Base-by-base conservation (phyloP, 2,888 invertebrate genomes). In the Baronia brevicornis region DNA sequence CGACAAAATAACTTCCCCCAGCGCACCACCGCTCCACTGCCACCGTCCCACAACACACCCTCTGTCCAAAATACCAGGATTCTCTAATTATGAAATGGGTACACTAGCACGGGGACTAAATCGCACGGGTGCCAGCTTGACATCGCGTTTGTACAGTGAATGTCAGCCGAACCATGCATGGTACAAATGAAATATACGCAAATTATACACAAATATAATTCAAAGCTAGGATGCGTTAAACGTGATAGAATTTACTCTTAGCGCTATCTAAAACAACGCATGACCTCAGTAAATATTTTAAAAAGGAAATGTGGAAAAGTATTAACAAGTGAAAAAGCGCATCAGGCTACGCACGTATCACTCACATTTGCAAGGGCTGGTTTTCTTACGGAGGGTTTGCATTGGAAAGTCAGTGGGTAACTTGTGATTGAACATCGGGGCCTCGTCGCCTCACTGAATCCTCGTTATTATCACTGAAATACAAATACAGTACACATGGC, bases 341-440 rank as follows among this genome's bases (percentile, higher is more conserved):
- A 44, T 51, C 50, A 47, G 58, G 45, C 54, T 57, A 55, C 48
- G 53, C 55, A 62, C 53, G 55, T 47, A 48, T 48, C 51, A 94
- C 94, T 95, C 88, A 95, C 95, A 94, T 90, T 95, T 95, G 86
- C 93, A 91, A 73, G 95, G 95, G 86, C 95, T 95, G 71, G 94
- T 94, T 89, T 93, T 94, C 88, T 95, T 94, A 77, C 95, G 88
- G 80, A 95, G 88, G 66, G 95, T 95, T 91, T 95, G 95, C 95
- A 95, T 95, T 77, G 82, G 84, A 77, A 85, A 84, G 68, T 85
- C 85, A 63, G 79, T 74, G 51, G 84, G 79, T 71, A 85, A 74
- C 84, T 85, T 84, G 80, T 84, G 84, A 75, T 84, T 84, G 70
- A 85, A 84, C 85, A 85, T 85, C 77, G 63, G 72, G 60, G 63